Evolutionary conservation across 2,797 vertebrate genomes (phyloP).

Genomic region (Oreonectes daqikongensis): DNA sequence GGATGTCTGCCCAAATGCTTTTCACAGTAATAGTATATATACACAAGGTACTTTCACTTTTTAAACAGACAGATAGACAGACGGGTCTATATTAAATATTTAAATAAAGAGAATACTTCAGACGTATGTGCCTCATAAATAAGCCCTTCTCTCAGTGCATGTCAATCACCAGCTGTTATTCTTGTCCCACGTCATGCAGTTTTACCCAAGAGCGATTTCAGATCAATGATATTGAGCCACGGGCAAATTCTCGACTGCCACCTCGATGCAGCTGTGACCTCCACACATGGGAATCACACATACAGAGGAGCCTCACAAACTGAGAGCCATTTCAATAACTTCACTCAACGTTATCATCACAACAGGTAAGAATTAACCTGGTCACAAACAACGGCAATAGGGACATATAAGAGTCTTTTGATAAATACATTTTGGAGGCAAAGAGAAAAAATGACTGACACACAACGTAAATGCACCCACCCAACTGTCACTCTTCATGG

Average conservation of each 20-base stretch:
- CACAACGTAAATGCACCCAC: background rate
- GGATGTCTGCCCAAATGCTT: background rate
- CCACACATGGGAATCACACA: conserved; percentile 45
- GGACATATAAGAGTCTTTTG: background rate
- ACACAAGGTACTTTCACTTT: background rate
- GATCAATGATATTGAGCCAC: conserved; percentile 65
- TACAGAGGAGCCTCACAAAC: conserved; percentile 3
- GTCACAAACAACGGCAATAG: background rate
- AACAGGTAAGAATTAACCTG: background rate
- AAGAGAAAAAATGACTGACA: background rate
- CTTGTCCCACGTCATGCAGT: conserved; percentile 63
- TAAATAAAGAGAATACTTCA: background rate
- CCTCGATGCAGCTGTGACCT: conserved; percentile 72
- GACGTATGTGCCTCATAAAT: conserved; percentile 26
- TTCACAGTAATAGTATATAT: background rate
- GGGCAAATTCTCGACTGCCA: conserved; percentile 63
- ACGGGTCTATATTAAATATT: background rate
- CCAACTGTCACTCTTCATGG: conserved; percentile 13
- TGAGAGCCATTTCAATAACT: background rate
- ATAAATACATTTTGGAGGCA: conserved; percentile 8
- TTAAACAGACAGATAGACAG: background rate
- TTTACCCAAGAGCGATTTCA: conserved; percentile 63
- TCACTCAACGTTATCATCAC: background rate
- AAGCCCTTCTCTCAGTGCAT: conserved; percentile 54
- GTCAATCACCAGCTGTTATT: conserved; percentile 70